phyloP scores from a whole-genome alignment of 2,113 vertebrate genomes.

The Dipodomys spectabilis region DNA sequence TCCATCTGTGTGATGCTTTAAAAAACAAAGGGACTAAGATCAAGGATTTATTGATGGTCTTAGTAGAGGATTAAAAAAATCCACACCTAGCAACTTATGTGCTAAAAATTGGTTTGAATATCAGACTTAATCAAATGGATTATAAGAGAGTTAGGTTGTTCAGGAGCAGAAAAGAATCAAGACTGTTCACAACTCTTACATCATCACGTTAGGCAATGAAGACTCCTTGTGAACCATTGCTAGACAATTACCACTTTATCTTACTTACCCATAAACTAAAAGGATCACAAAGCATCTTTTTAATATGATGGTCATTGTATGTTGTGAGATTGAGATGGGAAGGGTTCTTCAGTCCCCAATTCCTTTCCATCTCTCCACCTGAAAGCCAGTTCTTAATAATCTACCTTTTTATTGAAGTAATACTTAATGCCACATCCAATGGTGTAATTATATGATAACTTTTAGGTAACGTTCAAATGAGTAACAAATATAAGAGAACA shows the following conservation, averaged over 20 bases:
- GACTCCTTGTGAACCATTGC: not conserved
- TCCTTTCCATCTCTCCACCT: not conserved
- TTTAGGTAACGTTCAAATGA: not conserved
- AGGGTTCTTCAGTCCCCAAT: not conserved
- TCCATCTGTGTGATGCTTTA: not conserved
- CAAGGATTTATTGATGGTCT: not conserved
- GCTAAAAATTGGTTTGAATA: not conserved
- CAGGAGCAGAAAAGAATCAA: not conserved
- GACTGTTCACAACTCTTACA: not conserved
- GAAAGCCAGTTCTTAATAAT: conserved; percentile 11
- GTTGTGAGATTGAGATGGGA: not conserved
- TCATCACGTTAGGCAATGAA: not conserved
- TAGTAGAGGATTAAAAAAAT: not conserved
- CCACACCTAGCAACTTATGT: not conserved
- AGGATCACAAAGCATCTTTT: not conserved
- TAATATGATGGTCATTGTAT: not conserved
- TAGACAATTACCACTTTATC: not conserved
- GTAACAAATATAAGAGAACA: not conserved
- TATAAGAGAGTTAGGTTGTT: not conserved
- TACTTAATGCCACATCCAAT: not conserved
- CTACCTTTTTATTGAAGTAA: not conserved
- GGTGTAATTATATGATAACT: not conserved
- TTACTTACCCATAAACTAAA: not conserved
- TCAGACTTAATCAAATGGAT: not conserved
- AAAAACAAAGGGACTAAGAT: not conserved